Base-by-base conservation (phyloP, 2,888 invertebrate genomes). In the Hypercompe scribonia region DNA sequence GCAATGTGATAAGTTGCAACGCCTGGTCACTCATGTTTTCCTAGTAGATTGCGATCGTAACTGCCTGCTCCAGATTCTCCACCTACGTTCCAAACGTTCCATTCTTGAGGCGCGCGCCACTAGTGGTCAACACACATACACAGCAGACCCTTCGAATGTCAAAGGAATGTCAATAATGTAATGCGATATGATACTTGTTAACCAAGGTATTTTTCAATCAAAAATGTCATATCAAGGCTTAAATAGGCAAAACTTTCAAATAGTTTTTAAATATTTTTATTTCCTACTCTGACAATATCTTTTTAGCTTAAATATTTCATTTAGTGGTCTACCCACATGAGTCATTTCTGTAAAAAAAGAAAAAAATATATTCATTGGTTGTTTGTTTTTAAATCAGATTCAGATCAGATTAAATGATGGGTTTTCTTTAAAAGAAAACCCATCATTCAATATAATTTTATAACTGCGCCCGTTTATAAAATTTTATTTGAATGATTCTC, bases 11-110 rank as follows among this genome's bases (percentile, higher is more conserved):
- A 34, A 7, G 13, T 13, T 18, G 65, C n/a, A 46, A 42, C 78
- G 78, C 67, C 74, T 83, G 11, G 3, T 3, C 0, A 3, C 31
- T 84, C 82, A 89, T 95, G 91, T 75, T 82, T 70, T 85, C 95
- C 93, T 94, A 88, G 93, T 95, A 94, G 91, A 90, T 92, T 92
- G 95, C 95, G 94, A 95, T 94, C 94, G 93, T 92, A 93, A 93
- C 93, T 90, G 93, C 93, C 95, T 94, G 95, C 95, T 95, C 95
- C 95, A 95, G 95, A 95, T 95, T 95, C 95, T 95, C 95, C 94
- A 93, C 90, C 84, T 87, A 91, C 95, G 95, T 95, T 94, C 95
- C 95, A 87, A 93, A 86, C 95, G 92, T 95, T 89, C 95, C 93
- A 92, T 91, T 90, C 84, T 85, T 77, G 76, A 69, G 39, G 18